phyloP scores from a whole-genome alignment of 2,113 vertebrate species.

The Rhabdomys dilectus region DNA sequence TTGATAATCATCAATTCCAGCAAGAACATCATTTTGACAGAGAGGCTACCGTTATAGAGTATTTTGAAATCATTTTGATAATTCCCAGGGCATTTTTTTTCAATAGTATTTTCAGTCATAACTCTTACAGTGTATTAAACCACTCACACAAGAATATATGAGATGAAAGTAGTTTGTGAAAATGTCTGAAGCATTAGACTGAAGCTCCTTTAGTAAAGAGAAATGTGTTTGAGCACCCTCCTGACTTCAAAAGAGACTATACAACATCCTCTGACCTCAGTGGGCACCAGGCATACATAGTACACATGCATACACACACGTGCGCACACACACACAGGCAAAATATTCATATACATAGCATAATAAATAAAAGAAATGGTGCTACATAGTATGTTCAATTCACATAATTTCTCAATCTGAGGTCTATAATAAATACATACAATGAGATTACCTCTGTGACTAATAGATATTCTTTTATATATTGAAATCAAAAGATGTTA shows the following conservation, averaged over 20 bases:
- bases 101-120: neutral
- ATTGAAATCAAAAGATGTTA: neutral
- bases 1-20: neutral
- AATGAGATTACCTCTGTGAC: neutral
- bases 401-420: conserved; percentile 1
- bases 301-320: too few species aligned
- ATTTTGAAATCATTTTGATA: conserved; percentile 26
- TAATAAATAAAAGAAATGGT: neutral
- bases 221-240: neutral
- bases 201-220: neutral
- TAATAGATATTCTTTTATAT: neutral
- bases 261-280: neutral
- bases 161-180: conserved; percentile 5
- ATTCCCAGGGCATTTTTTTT: conserved; percentile 27
- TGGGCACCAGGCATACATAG: neutral
- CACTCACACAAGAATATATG: neutral
- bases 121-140: conserved; percentile 33
- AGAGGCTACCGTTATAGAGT: neutral
- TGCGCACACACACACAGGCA: neutral
- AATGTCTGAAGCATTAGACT: neutral
- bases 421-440: neutral
- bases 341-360: neutral
- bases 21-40: conserved; percentile 9
- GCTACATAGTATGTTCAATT: neutral
- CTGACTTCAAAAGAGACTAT: neutral